These are phyloP conservation scores for Phycodurus eques DNA, from an alignment of 2,113 vertebrate species.

Conservation along the genomic window DNA sequence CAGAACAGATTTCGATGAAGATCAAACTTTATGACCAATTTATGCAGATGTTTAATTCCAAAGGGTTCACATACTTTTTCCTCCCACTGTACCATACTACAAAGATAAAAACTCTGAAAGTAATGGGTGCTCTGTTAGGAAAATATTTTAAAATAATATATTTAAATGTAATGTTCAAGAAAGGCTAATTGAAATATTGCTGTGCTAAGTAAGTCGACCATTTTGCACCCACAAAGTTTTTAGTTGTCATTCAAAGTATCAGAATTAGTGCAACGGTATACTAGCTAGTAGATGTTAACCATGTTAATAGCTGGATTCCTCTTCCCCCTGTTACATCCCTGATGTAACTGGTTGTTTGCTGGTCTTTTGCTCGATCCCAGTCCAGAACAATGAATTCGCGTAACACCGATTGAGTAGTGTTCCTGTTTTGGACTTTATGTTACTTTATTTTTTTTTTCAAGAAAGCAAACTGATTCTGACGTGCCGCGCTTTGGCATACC, in stretches of 20 bases:
- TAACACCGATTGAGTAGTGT: neutral
- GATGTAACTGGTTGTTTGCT: neutral
- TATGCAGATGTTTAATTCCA: too few species aligned
- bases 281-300: neutral
- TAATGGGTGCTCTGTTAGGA: neutral
- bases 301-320: neutral
- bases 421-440: neutral
- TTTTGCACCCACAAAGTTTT: neutral
- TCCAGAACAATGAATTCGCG: neutral
- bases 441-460: neutral
- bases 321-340: neutral
- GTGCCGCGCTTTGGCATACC: slow-evolving; percentile 46
- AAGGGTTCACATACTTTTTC: too few species aligned
- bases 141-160: neutral
- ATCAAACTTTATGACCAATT: too few species aligned
- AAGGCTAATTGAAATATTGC: neutral
- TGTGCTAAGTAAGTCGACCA: neutral
- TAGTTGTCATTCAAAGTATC: neutral
- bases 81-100: too few species aligned
- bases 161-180: neutral
- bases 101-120: neutral
- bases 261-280: slow-evolving; percentile 3
- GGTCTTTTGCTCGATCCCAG: neutral
- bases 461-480: slow-evolving; percentile 26
- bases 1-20: too few species aligned